Conservation (phyloP, 2,113 vertebrate genomes). For the Dromiciops gliroides region DNA sequence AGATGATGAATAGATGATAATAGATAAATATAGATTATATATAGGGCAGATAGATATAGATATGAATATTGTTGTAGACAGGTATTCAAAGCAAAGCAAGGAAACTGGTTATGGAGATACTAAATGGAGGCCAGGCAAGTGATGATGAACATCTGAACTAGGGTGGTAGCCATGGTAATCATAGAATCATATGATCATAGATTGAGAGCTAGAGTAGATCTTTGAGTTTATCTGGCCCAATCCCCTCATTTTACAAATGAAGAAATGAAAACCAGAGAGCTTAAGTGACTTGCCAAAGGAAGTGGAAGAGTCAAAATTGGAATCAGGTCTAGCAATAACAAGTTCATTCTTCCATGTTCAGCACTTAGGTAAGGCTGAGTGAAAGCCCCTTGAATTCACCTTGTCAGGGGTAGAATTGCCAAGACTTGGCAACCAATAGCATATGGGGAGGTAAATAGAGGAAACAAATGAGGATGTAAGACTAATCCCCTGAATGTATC, state of each 20-base stretch:
- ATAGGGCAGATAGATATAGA: not conserved
- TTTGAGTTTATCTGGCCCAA: not conserved
- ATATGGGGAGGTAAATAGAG: not conserved
- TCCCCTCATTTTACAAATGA: not conserved
- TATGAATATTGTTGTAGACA: not conserved
- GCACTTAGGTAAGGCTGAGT: not conserved
- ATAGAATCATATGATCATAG: not conserved
- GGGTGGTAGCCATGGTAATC: not conserved
- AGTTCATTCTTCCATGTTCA: not conserved
- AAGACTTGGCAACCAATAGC: not conserved
- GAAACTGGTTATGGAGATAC: not conserved
- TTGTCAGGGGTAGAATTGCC: not conserved
- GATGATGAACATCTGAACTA: not conserved
- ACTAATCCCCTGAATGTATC: not conserved
- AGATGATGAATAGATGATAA: not conserved
- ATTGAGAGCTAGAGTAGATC: not conserved
- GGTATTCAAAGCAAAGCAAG: not conserved
- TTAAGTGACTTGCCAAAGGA: not conserved
- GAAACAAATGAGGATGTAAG: not conserved
- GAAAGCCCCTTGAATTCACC: not conserved
- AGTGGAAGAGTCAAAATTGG: not conserved
- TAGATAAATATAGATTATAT: not conserved
- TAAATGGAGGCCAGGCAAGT: not conserved
- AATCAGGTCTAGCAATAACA: not conserved
- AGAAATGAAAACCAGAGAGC: not conserved